These are phyloP conservation scores for Epinephelus moara DNA, from an alignment of 2,113 vertebrate genomes.

Conservation along the genomic window DNA sequence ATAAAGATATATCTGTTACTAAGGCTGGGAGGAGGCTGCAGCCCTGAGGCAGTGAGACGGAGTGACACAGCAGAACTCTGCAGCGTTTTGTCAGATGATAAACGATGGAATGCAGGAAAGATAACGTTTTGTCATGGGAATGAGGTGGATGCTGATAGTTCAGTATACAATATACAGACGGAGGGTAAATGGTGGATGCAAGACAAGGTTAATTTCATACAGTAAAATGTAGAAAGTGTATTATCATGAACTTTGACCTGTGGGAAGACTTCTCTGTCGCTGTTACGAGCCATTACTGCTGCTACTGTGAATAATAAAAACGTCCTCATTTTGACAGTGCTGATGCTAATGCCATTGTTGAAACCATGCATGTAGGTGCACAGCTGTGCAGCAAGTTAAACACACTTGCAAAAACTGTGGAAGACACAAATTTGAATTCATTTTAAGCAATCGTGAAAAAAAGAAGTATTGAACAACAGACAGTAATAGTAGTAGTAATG, in stretches of 20 bases:
- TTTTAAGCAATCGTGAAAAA: background rate
- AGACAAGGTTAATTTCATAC: background rate
- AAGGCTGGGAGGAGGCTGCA: conserved; percentile 48
- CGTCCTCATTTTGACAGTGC: background rate
- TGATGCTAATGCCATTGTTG: background rate
- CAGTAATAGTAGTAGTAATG: background rate
- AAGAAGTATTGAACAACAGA: background rate
- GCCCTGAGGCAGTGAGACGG: conserved; percentile 42
- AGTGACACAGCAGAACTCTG: conserved; percentile 66
- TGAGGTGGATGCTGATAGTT: conserved; percentile 6
- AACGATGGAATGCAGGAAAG: conserved; percentile 7
- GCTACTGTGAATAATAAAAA: no score
- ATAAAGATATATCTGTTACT: conserved; percentile 75
- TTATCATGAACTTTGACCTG: background rate
- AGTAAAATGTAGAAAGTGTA: background rate
- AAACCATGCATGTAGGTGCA: background rate
- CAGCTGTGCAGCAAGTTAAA: background rate
- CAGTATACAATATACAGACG: background rate
- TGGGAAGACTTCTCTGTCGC: background rate
- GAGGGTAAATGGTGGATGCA: background rate
- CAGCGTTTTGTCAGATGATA: conserved; percentile 47
- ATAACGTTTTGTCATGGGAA: conserved; percentile 11
- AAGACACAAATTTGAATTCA: no score
- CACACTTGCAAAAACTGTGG: background rate
- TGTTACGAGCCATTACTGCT: background rate